Conservation (phyloP, 2,797 vertebrate genomes). For the Pseudopleuronectes americanus region DNA sequence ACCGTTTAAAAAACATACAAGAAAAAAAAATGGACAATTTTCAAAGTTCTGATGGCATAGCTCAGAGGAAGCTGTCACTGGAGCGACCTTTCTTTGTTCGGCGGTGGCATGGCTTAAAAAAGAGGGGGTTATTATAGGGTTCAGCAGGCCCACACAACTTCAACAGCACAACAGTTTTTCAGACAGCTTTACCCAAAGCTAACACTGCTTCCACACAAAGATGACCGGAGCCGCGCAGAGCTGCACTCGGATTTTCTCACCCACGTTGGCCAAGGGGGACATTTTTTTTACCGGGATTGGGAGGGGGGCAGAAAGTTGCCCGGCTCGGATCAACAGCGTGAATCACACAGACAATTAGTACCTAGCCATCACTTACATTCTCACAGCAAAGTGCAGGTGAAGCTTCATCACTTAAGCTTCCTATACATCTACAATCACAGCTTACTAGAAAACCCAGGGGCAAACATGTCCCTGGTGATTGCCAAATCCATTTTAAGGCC, state of each 20-base stretch:
- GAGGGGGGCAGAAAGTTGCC: conserved; percentile 16
- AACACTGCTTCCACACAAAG: conserved; percentile 54
- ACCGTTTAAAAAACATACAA: conserved; percentile 25
- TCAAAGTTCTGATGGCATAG: conserved; percentile 81
- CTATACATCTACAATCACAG: conserved; percentile 85
- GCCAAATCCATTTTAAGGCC: conserved; percentile 81
- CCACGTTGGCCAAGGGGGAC: too few relatives aligned
- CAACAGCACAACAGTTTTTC: conserved; percentile 59
- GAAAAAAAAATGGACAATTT: conserved; percentile 63
- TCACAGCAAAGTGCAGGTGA: conserved; percentile 85
- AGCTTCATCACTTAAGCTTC: conserved; percentile 76
- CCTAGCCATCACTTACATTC: conserved; percentile 74
- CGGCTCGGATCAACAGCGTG: conserved; percentile 48
- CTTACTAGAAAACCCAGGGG: conserved; percentile 74
- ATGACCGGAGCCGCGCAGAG: conserved; percentile 48
- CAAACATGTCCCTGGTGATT: conserved; percentile 69
- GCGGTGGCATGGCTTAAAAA: conserved; percentile 71
- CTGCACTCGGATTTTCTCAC: conserved; percentile 33
- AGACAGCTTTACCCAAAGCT: conserved; percentile 86
- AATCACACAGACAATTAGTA: conserved; percentile 63
- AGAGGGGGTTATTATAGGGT: conserved; percentile 63
- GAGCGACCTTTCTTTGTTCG: conserved; percentile 78
- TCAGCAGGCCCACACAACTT: conserved; percentile 67
- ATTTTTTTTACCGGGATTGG: conserved; percentile 5
- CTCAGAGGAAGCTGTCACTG: conserved; percentile 81